These are phyloP conservation scores for Jacana jacana DNA, from an alignment of 2,113 vertebrate genomes.

Conservation along the genomic window DNA sequence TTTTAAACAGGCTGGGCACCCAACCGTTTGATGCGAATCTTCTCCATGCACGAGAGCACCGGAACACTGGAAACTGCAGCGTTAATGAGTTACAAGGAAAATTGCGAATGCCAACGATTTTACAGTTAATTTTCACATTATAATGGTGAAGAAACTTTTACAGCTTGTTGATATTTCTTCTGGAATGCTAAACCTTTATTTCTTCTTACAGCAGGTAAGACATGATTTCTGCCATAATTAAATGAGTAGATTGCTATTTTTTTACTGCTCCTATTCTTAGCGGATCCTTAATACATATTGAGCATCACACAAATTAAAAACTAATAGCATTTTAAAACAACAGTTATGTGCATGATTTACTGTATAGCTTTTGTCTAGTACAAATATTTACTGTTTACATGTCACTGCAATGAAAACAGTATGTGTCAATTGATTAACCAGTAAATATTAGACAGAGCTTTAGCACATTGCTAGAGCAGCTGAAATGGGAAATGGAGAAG, in stretches of 20 bases:
- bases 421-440: neutral
- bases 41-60: neutral
- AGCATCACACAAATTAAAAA: neutral
- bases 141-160: neutral
- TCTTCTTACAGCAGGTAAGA: slow-evolving; percentile 27
- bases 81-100: slow-evolving; percentile 20
- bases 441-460: neutral
- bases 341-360: neutral
- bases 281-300: neutral
- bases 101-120: neutral
- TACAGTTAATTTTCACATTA: slow-evolving; percentile 12
- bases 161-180: neutral
- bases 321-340: neutral
- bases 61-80: neutral
- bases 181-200: neutral
- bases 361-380: neutral
- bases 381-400: slow-evolving; percentile 22
- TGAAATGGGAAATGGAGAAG: neutral
- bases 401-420: neutral
- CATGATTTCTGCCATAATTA: neutral
- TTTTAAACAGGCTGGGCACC: slow-evolving; percentile 47
- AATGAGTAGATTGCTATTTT: neutral
- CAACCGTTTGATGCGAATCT: slow-evolving; percentile 28
- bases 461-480: neutral
- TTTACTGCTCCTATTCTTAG: neutral